phyloP scores from a whole-genome alignment of 1,140 invertebrate genomes.

The Drosophila quadrilineata region DNA sequence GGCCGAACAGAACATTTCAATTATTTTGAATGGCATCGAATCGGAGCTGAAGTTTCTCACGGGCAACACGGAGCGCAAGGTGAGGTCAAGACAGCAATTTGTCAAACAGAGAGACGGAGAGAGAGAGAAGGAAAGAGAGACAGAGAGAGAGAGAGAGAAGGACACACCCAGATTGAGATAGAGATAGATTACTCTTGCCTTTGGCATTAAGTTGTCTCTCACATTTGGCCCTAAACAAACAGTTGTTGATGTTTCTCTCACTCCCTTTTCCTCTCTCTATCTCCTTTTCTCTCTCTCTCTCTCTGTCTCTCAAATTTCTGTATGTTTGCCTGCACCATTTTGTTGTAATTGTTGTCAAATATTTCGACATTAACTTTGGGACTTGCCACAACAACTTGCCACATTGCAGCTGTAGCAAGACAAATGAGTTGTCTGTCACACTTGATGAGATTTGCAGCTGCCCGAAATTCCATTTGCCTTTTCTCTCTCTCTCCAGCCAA shows the following conservation, averaged over 20 bases:
- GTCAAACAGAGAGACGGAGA: constrained; percentile 12
- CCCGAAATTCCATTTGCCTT: constrained; percentile 20
- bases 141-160: too few species aligned
- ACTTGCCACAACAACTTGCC: neutral
- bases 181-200: neutral
- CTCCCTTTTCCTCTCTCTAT: too few species aligned
- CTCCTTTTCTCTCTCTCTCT: too few species aligned
- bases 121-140: too few species aligned
- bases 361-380: constrained; percentile 54
- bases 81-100: constrained; percentile 68
- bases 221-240: too few species aligned
- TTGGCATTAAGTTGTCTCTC: constrained; percentile 5
- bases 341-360: constrained; percentile 63
- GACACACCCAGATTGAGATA: neutral
- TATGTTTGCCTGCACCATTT: constrained; percentile 29
- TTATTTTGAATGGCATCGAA: constrained; percentile 94
- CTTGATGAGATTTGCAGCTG: constrained; percentile 33
- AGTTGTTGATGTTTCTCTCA: too few species aligned
- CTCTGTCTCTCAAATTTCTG: constrained; percentile 2
- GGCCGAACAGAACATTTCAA: constrained; percentile 90
- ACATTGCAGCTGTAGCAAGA: constrained; percentile 26
- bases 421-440: constrained; percentile 51
- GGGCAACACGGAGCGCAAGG: constrained; percentile 82
- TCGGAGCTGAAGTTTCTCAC: constrained; percentile 91
- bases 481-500: constrained; percentile 1